Percentiles rank a stretch among this genome's conserved stretches.
Conservation (phyloP, 1,140 invertebrate genomes). For the Tyrophagus putrescentiae region DNA sequence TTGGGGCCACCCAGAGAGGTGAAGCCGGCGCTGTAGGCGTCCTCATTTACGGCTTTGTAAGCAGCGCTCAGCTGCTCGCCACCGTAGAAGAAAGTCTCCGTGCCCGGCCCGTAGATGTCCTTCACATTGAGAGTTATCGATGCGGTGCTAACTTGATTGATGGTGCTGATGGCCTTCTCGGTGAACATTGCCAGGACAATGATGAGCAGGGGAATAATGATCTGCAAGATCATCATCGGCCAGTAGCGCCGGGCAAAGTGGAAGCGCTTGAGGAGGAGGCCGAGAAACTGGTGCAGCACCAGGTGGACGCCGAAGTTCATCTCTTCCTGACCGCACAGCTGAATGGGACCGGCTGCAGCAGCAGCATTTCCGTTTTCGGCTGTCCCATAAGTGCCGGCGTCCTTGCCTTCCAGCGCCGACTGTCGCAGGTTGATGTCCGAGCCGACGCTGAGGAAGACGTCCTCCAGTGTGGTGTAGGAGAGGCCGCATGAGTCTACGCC, state of each 20-base stretch:
- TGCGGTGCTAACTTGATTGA: background rate
- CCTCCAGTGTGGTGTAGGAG: slow-evolving; percentile 64
- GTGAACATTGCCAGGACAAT: slow-evolving; percentile 5
- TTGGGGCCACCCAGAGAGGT: too few relatives aligned
- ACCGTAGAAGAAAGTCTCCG: slow-evolving; percentile 20
- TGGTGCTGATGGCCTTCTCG: background rate
- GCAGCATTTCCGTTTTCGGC: too few relatives aligned
- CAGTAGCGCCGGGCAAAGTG: slow-evolving; percentile 25
- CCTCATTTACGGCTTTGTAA: background rate
- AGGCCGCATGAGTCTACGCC: slow-evolving; percentile 59
- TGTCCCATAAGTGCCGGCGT: background rate
- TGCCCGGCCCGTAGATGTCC: slow-evolving; percentile 18
- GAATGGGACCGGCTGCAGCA: too few relatives aligned
- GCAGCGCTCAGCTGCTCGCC: background rate
- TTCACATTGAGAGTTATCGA: slow-evolving; percentile 20
- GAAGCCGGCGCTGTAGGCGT: background rate
- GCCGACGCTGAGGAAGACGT: slow-evolving; percentile 57
- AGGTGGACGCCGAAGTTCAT: background rate
- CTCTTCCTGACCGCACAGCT: background rate
- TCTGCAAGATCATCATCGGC: slow-evolving; percentile 21
- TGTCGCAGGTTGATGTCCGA: background rate
- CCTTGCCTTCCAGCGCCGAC: background rate
- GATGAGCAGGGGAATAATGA: slow-evolving; percentile 23
- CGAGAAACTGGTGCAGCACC: slow-evolving; percentile 17
- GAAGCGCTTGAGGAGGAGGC: slow-evolving; percentile 26